These are phyloP conservation scores for Euleptes europaea DNA, from an alignment of 2,113 vertebrate genomes.

Conservation along the genomic window DNA sequence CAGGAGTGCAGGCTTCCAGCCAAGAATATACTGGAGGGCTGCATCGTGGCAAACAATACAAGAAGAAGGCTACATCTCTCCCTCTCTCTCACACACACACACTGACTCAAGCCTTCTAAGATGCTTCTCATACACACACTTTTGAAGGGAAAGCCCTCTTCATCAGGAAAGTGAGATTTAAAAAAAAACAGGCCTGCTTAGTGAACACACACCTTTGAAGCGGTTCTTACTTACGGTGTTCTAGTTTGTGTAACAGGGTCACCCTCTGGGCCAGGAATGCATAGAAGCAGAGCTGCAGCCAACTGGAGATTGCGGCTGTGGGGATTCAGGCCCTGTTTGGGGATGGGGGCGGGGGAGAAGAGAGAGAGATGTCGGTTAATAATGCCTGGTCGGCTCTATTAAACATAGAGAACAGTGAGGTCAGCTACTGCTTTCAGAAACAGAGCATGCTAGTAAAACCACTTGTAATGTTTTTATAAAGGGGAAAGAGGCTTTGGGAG, in stretches of 20 bases:
- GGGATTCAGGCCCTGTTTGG: neutral
- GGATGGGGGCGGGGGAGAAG: fast-evolving
- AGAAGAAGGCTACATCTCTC: no score
- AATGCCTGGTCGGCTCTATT: neutral
- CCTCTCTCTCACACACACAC: neutral
- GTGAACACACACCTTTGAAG: neutral
- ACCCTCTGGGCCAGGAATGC: neutral
- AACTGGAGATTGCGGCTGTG: neutral
- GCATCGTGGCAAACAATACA: no score
- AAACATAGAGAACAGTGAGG: neutral
- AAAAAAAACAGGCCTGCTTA: no score
- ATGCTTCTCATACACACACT: neutral
- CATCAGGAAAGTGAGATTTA: no score
- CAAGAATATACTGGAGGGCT: no score
- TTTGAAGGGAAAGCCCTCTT: no score
- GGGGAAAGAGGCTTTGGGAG: no score
- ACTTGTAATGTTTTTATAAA: neutral
- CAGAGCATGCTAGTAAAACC: neutral
- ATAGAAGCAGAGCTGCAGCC: neutral
- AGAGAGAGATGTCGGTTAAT: neutral
- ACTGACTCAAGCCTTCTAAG: neutral
- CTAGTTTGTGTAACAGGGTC: neutral
- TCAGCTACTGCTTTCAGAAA: neutral
- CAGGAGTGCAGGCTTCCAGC: neutral
- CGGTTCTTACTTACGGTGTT: neutral